A percentile compares a stretch with the other conserved stretches of the same genome.
Evolutionary conservation across 2,797 vertebrate genomes (phyloP).

Genomic region (Morelia viridis): DNA sequence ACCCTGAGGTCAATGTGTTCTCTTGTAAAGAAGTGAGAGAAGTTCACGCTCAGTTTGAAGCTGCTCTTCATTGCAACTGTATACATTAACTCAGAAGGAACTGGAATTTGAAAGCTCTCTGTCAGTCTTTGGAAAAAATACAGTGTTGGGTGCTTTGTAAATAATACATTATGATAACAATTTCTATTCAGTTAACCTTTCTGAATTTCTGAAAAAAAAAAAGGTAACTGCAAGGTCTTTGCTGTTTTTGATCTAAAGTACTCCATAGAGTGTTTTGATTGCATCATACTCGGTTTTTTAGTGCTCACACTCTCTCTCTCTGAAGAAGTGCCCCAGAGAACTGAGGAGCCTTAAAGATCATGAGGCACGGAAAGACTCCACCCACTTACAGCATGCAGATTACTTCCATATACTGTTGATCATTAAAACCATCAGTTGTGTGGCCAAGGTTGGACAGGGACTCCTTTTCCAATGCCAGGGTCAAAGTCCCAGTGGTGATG

Average conservation of each 20-base stretch:
- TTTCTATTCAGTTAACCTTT: not conserved
- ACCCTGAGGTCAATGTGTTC: not conserved
- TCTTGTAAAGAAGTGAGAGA: not conserved
- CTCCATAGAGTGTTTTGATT: not conserved
- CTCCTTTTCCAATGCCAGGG: no score
- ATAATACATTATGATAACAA: not conserved
- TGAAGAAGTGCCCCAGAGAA: no score
- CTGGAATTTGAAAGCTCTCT: not conserved
- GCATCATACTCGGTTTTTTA: no score
- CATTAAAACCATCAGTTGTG: no score
- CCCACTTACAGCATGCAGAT: no score
- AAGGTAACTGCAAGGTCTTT: not conserved
- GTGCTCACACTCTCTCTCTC: no score
- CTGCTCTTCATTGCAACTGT: not conserved
- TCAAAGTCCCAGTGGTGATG: no score
- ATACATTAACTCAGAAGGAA: not conserved
- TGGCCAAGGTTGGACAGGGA: no score
- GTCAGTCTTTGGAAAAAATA: not conserved
- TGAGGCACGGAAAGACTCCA: no score
- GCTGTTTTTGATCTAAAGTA: not conserved
- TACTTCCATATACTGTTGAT: no score
- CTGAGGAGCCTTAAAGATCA: no score
- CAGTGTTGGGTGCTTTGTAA: not conserved
- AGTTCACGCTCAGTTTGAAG: not conserved
- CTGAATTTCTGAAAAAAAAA: not conserved